Base-by-base conservation (phyloP, 2,113 vertebrate genomes). In the Ictidomys tridecemlineatus region DNA sequence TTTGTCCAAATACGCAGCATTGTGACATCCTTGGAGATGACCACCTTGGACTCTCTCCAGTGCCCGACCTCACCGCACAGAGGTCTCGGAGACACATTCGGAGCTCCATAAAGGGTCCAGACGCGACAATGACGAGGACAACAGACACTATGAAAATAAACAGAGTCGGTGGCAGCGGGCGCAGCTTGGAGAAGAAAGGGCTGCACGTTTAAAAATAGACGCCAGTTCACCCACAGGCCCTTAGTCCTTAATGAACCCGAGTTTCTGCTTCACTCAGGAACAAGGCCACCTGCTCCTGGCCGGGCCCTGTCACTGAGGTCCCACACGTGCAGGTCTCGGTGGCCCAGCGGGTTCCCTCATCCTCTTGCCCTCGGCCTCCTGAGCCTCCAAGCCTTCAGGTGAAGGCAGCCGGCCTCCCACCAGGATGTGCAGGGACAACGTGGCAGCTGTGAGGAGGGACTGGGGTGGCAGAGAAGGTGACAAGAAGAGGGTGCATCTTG, bases 181-280 rank as follows among this genome's bases (percentile, higher is more conserved):
- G 42, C 85, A 96, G 96, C 96, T 97, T 95, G 45, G 82, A 95
- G 95, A 96, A 91, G 90, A 96, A 96, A 96, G 70, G 88, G 79
- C 77, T 97, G 63, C 97, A 98, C 78, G 73, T 97, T 97, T 98
- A 98, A 98, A 98, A 98, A 98, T 98, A 98, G 98, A 97, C 39
- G 42, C 88, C 89, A 96, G 97, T 97, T 97, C 96, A 97, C 80
- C 69, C 73, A 73, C 90, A 96, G 84, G 91, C 65, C 56, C 79
- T 93, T 65, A 67, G 70, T 93, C 84, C 92, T 97, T 97, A 97
- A 97, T 96, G 95, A 96, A 98, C 95, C 80, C 89, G 87, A 95
- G 88, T 85, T 51, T 34, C n/a, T 91, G 95, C 56, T 53, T 96
- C 26, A 30, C 61, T 88, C 88, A 90, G 72, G 30, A 94, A 76